Conservation (phyloP, 2,113 vertebrate genomes). For the Gopherus evgoodei region DNA sequence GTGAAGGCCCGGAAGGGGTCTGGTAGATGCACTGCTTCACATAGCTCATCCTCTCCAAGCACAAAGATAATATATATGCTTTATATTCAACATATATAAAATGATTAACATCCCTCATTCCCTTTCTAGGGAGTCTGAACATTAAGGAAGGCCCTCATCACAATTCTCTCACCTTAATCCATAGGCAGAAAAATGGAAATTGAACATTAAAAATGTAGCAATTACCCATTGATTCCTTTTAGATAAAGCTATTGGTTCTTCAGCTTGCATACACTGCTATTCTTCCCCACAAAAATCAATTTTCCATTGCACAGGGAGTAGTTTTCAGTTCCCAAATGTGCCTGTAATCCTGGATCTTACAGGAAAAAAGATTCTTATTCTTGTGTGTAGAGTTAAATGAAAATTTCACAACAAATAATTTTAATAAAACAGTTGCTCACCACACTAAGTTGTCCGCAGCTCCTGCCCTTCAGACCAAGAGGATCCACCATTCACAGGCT, state of each 20-base stretch:
- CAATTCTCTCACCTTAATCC: fast-evolving
- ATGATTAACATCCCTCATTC: neutral
- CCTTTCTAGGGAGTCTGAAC: fast-evolving
- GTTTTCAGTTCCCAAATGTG: neutral
- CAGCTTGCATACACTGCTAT: neutral
- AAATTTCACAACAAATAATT: constrained; percentile 24
- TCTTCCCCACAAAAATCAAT: neutral
- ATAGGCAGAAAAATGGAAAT: neutral
- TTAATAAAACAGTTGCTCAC: neutral
- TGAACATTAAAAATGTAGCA: fast-evolving
- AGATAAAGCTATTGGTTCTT: neutral
- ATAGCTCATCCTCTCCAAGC: neutral
- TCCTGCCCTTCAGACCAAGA: neutral
- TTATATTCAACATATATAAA: fast-evolving
- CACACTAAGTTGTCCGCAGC: neutral
- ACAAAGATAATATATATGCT: neutral
- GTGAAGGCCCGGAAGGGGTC: neutral
- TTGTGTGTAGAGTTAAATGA: neutral
- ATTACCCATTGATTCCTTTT: fast-evolving
- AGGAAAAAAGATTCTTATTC: neutral
- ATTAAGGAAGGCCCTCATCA: neutral
- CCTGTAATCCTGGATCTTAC: neutral
- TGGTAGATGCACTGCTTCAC: fast-evolving
- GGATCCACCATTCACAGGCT: neutral
- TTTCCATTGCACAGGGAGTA: neutral